Percentiles rank a stretch among this genome's conserved stretches.
Conservation (phyloP, 1,140 invertebrate genomes). For the Zaprionus camerounensis region DNA sequence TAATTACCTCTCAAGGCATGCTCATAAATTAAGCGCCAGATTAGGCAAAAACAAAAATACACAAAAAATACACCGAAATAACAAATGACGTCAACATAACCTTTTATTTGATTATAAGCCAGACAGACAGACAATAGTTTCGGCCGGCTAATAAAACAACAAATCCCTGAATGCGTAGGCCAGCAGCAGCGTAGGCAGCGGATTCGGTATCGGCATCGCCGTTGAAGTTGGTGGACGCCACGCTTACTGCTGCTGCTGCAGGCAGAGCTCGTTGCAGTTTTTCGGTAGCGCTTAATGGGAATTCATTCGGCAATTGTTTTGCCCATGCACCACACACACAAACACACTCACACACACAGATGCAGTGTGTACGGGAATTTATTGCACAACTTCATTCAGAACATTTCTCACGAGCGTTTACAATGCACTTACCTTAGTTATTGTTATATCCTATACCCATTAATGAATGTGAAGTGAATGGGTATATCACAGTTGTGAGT, state of each 20-base stretch:
- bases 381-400: slow-evolving; percentile 53
- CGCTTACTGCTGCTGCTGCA: neutral
- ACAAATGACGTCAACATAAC: slow-evolving; percentile 67
- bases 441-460: slow-evolving; percentile 31
- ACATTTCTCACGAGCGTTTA: slow-evolving; percentile 30
- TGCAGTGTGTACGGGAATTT: slow-evolving; percentile 17
- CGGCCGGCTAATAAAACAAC: slow-evolving; percentile 18
- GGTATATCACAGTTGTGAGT: slow-evolving; percentile 10
- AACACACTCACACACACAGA: neutral
- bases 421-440: slow-evolving; percentile 50
- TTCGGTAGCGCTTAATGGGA: slow-evolving; percentile 7
- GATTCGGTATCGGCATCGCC: neutral
- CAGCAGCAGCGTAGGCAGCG: slow-evolving; percentile 2
- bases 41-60: slow-evolving; percentile 46
- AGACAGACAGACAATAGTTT: slow-evolving; percentile 37
- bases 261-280: slow-evolving; percentile 1
- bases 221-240: neutral
- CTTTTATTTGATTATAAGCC: slow-evolving; percentile 44
- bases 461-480: neutral
- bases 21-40: slow-evolving; percentile 54
- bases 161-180: slow-evolving; percentile 33
- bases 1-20: slow-evolving; percentile 50
- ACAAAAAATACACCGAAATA: slow-evolving; percentile 31
- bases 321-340: neutral
- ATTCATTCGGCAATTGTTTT: slow-evolving; percentile 27